Conservation (phyloP, 2,797 vertebrate genomes). For the Gephyroberyx darwinii region DNA sequence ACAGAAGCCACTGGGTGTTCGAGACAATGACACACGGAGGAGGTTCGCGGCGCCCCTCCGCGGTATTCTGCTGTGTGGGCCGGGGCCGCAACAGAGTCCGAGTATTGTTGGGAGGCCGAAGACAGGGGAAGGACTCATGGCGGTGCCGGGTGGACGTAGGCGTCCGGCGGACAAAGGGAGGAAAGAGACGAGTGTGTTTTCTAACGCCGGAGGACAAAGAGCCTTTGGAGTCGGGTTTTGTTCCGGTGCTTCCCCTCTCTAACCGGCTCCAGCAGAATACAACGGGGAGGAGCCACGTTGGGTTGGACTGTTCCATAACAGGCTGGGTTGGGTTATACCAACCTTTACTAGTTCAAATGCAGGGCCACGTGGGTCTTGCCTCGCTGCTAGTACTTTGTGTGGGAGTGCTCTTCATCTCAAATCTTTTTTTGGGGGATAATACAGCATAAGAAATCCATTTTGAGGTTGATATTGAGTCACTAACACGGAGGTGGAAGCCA, state of each 20-base stretch:
- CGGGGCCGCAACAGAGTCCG: slow-evolving; percentile 53
- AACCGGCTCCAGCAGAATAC: slow-evolving; percentile 8
- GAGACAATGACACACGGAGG: slow-evolving; percentile 50
- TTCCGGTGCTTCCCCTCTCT: slow-evolving; percentile 59
- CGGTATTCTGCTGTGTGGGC: slow-evolving; percentile 75
- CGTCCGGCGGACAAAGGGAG: slow-evolving; percentile 66
- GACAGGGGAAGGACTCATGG: slow-evolving; percentile 60
- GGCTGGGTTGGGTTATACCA: no score
- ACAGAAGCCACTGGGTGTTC: slow-evolving; percentile 33
- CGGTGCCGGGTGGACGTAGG: slow-evolving; percentile 63
- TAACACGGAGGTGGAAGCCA: no score
- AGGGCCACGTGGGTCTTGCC: no score
- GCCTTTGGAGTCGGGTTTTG: slow-evolving; percentile 62
- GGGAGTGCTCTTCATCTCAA: no score
- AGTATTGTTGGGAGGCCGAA: slow-evolving; percentile 55
- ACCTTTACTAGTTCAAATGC: no score
- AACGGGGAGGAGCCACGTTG: no score
- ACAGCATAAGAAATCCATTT: no score
- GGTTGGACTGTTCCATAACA: no score
- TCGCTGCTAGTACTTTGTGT: no score
- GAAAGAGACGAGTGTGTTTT: slow-evolving; percentile 64
- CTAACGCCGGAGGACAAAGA: slow-evolving; percentile 57
- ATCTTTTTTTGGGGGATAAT: no score
- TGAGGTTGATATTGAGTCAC: no score
- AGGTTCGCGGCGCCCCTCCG: slow-evolving; percentile 53